These are phyloP conservation scores for Eremophila alpestris DNA, from an alignment of 2,797 vertebrate species.

Conservation along the genomic window DNA sequence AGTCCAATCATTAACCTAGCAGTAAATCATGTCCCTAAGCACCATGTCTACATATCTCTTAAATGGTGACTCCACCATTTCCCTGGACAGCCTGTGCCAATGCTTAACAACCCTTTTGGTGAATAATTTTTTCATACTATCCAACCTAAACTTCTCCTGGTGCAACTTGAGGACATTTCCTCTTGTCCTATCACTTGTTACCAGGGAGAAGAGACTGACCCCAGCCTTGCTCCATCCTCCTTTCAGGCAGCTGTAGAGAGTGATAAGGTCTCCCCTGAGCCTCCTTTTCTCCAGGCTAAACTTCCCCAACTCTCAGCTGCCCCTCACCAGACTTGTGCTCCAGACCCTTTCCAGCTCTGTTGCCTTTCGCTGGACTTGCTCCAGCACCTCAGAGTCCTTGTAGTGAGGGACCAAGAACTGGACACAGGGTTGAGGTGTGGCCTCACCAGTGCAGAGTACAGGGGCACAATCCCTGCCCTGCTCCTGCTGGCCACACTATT, in stretches of 20 bases:
- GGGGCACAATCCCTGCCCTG: background rate
- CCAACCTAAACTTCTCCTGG: background rate
- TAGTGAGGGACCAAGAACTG: background rate
- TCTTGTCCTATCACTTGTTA: background rate
- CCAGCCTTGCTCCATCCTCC: background rate
- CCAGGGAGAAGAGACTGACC: background rate
- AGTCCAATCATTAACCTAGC: background rate
- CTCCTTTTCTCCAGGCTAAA: background rate
- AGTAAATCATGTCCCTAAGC: background rate
- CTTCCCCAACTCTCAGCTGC: background rate
- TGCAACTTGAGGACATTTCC: background rate
- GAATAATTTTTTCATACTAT: background rate
- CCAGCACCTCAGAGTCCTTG: background rate
- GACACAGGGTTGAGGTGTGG: rapidly evolving
- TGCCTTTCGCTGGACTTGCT: background rate
- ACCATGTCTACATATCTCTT: background rate
- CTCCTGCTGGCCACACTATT: background rate
- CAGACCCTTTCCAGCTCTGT: rapidly evolving
- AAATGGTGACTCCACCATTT: background rate
- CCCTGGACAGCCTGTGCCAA: background rate
- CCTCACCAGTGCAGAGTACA: background rate
- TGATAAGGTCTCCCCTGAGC: too few species aligned
- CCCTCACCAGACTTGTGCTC: background rate
- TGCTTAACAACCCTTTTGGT: background rate
- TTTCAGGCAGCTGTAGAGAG: background rate